Evolutionary conservation across 2,797 vertebrate species (phyloP).

Genomic region (Pipistrellus pipistrellus): DNA sequence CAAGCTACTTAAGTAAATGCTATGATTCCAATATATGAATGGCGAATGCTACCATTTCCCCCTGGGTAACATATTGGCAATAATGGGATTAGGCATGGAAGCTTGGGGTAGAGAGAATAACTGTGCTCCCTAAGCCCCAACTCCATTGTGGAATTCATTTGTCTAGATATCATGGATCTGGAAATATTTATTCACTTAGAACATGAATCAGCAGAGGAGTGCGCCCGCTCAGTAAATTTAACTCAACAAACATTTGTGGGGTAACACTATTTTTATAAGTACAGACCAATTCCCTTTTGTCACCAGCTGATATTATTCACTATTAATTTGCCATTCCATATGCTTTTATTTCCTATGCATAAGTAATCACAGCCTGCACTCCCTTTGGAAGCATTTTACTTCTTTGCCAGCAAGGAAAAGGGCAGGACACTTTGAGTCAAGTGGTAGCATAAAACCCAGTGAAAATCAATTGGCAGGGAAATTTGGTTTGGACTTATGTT

Average conservation of each 20-base stretch:
- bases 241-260: conserved; percentile 46
- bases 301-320: conserved; percentile 49
- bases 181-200: conserved; percentile 64
- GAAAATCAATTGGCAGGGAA: conserved; percentile 57
- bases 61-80: neutral
- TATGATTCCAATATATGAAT: conserved; percentile 7
- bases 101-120: neutral
- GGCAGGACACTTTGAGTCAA: neutral
- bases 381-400: conserved; percentile 22
- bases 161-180: conserved; percentile 31
- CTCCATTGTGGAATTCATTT: neutral
- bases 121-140: neutral
- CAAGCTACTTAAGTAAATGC: conserved; percentile 28
- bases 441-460: conserved; percentile 5
- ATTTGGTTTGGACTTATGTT: conserved; percentile 4
- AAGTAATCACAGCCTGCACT: conserved; percentile 26
- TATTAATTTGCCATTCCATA: neutral
- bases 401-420: conserved; percentile 36
- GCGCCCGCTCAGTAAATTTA: conserved; percentile 51
- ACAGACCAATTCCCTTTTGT: conserved; percentile 55
- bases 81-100: neutral
- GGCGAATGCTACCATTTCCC: neutral
- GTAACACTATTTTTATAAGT: conserved; percentile 57
- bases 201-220: conserved; percentile 67
- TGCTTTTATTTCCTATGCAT: conserved; percentile 2